Percentiles rank a stretch among this genome's conserved stretches.
Evolutionary conservation across 2,113 vertebrate genomes (phyloP).

Genomic region (Acanthochromis polyacanthus): DNA sequence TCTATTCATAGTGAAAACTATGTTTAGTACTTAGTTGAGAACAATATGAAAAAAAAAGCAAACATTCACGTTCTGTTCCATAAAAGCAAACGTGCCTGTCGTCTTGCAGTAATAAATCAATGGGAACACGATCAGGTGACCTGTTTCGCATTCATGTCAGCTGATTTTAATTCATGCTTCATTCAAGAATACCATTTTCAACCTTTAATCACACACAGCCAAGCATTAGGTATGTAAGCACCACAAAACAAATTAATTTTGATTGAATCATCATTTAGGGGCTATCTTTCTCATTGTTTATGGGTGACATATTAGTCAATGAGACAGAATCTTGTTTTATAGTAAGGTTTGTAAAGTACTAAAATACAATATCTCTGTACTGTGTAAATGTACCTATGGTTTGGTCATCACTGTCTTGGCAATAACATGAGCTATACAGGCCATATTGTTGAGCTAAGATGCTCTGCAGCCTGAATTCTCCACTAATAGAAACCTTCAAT

Average conservation of each 20-base stretch:
- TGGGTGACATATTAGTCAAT: neutral
- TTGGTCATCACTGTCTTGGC: neutral
- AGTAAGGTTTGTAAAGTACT: too few species aligned
- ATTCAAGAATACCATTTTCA: too few species aligned
- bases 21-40: too few species aligned
- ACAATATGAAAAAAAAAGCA: neutral
- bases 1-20: neutral
- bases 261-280: neutral
- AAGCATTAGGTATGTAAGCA: too few species aligned
- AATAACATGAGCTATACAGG: constrained; percentile 15
- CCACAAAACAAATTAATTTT: too few species aligned
- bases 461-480: constrained; percentile 39
- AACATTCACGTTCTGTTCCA: neutral
- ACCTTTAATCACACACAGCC: too few species aligned
- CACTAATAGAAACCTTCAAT: constrained; percentile 64
- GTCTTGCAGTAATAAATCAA: constrained; percentile 15
- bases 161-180: neutral
- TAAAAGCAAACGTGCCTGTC: neutral
- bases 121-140: neutral
- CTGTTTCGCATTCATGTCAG: neutral
- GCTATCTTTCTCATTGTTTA: neutral
- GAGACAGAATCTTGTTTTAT: too few species aligned
- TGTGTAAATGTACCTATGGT: neutral
- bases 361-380: too few species aligned
- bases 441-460: neutral